phyloP scores from a whole-genome alignment of 2,113 vertebrate genomes.

The Athene noctua region DNA sequence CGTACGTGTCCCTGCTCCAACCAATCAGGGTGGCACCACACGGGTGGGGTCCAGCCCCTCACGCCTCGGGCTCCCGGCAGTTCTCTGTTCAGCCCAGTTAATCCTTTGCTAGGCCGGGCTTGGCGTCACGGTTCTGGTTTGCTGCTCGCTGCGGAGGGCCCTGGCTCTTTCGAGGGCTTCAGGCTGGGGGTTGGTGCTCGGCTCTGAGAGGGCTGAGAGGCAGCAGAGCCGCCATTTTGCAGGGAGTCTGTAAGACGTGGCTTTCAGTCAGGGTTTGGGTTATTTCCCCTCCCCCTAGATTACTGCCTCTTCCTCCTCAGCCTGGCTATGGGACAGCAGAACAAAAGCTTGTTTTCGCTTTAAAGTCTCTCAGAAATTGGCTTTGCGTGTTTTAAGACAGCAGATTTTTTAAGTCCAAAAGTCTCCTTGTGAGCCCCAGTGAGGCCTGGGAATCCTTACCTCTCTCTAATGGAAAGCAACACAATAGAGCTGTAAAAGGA shows the following conservation, averaged over 20 bases:
- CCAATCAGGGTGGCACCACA: too few relatives aligned
- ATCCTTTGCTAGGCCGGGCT: too few relatives aligned
- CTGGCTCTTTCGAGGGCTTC: not conserved
- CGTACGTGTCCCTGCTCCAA: too few relatives aligned
- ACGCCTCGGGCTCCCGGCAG: too few relatives aligned
- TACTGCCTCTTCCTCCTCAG: not conserved
- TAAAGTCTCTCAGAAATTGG: not conserved
- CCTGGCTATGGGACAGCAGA: not conserved
- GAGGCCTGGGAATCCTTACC: not conserved
- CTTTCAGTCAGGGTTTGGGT: not conserved
- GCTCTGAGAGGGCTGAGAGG: not conserved
- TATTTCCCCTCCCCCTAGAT: not conserved
- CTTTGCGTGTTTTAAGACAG: not conserved
- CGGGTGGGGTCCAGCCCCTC: too few relatives aligned
- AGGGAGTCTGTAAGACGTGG: accelerated
- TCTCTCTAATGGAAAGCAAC: too few relatives aligned
- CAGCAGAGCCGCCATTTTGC: not conserved
- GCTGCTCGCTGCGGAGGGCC: too few relatives aligned
- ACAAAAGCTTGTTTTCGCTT: not conserved
- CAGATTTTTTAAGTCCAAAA: accelerated
- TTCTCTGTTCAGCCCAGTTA: too few relatives aligned
- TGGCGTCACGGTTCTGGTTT: too few relatives aligned
- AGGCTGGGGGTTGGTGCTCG: not conserved
- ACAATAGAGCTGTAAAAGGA: not conserved
- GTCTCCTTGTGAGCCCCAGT: too few relatives aligned